Evolutionary conservation across 2,888 invertebrate genomes (phyloP).

Genomic region (Diarsia rubi): DNA sequence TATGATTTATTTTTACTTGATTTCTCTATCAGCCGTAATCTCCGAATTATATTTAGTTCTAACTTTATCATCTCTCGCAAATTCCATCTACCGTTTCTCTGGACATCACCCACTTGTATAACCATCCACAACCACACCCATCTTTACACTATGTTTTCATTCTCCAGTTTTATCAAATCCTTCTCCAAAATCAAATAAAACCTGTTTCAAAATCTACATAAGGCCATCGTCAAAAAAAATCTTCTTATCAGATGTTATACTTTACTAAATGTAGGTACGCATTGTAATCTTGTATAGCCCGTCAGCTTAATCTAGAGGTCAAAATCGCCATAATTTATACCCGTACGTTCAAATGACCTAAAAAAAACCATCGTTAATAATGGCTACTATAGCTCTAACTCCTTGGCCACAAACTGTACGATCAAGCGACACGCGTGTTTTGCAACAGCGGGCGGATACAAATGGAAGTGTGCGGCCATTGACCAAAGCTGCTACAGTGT

Average conservation of each 20-base stretch:
- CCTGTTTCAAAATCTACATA: neutral
- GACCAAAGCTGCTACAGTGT: neutral
- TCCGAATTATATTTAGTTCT: neutral
- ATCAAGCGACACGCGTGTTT: neutral
- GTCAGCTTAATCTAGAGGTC: slow-evolving; percentile 47
- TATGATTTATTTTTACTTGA: neutral
- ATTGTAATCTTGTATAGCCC: slow-evolving; percentile 18
- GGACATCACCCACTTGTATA: no score
- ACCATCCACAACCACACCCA: neutral
- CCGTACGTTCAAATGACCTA: slow-evolving; percentile 40
- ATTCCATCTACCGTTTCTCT: neutral
- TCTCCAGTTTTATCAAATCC: neutral
- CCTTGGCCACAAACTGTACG: neutral
- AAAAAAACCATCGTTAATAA: slow-evolving; percentile 38
- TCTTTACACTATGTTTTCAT: neutral
- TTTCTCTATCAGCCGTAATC: neutral
- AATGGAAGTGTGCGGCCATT: neutral
- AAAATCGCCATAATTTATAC: slow-evolving; percentile 39
- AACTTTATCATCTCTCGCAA: neutral
- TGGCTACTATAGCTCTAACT: slow-evolving; percentile 6
- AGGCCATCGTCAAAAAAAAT: neutral
- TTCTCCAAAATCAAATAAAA: neutral
- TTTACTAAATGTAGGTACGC: slow-evolving; percentile 4
- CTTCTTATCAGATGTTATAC: slow-evolving; percentile 16
- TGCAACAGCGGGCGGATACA: neutral